Evolutionary conservation across 1,140 invertebrate genomes (phyloP), one percentile per base, ranked within the genome.

Genomic region (Ceratoteleas bidentatus): DNA sequence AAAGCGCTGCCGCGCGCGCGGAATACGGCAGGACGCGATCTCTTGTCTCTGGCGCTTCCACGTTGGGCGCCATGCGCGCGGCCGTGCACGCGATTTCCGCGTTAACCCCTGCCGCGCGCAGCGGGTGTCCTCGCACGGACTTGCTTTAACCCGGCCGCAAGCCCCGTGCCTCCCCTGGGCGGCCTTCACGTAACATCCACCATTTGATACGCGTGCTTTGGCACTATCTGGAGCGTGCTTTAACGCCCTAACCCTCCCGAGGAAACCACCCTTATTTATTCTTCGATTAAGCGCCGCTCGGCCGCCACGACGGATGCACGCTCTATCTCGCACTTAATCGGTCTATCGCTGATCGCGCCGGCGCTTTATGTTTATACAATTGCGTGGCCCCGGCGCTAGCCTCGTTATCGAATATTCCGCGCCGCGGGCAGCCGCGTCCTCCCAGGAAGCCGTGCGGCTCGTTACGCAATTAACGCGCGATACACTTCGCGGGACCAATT

Each of bases 61-160:
- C 81, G 84, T 86, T 84, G 62, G 78, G 74, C 81, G 85, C 84
- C 86, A 84, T 77, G 81, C 81, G 80, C 75, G n/a, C n/a, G 24
- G 65, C 54, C 72, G 73, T 85, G 85, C 89, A 90, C 88, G 90
- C 89, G 88, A 90, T 91, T 89, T 86, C 88, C 87, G 85, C 89
- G 88, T 90, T 91, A 91, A 88, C 87, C 85, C 88, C 88, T 86
- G 85, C 84, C 83, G 84, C 58, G 89, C 88, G 76, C 88, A 90
- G 87, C 86, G 87, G 85, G 89, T 87, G 86, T 88, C 86, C 86
- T 88, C 88, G 79, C 86, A 82, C 85, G 85, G 84, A 87, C 84
- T 88, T 83, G 72, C 86, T 88, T 87, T 89, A 90, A 87, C 82
- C 85, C 86, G 79, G 83, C 84, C 84, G 83, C 64, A 54, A 58